Base-by-base conservation (phyloP, 2,797 vertebrate genomes). In the Florisuga fusca region DNA sequence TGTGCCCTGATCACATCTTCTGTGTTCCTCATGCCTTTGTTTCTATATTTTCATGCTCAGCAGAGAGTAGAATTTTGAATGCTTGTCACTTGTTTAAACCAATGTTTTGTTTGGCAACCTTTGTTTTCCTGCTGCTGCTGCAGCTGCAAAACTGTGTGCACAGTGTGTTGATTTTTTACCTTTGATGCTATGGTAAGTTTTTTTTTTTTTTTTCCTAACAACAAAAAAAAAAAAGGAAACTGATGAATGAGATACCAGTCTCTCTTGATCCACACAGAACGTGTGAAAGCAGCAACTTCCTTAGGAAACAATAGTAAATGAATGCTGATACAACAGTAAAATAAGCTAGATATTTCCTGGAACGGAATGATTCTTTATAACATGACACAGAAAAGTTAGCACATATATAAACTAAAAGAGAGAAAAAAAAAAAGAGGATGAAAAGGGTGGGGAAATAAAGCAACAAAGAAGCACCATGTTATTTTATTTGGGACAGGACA, bases 81-180 rank as follows among this genome's bases (percentile, higher is more conserved):
- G 75, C 68, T 61, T 64, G 55, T 73, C 86, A 86, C 72, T 92
- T 87, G 84, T 87, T 94, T 82, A 94, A 97, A 94, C 90, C 92
- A 92, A 93, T 13, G 79, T 84, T 94, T 92, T 89, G 72, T 94
- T 96, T 90, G 87, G 84, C 92, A 95, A 94, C 89, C 84, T 96
- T 95, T 97, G 64, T 92, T 89, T 94, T 94, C 57, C 78, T 78
- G 50, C 71, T 95, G 78, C 88, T 90, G 80, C n/a, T 90, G 89
- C 89, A 84, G 90, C 92, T 95, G 90, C 82, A 92, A 90, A 96
- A 89, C 8, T 80, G 80, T 97, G 94, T 89, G 95, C 92, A 86
- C 67, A 96, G 90, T 80, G 90, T 93, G 96, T 96, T 96, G 94
- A 97, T 94, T 97, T 97, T 96, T 96, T 96, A 96, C 95, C 86